Evolutionary conservation across 2,113 vertebrate species (phyloP).

Genomic region (Platycercus adscitus): DNA sequence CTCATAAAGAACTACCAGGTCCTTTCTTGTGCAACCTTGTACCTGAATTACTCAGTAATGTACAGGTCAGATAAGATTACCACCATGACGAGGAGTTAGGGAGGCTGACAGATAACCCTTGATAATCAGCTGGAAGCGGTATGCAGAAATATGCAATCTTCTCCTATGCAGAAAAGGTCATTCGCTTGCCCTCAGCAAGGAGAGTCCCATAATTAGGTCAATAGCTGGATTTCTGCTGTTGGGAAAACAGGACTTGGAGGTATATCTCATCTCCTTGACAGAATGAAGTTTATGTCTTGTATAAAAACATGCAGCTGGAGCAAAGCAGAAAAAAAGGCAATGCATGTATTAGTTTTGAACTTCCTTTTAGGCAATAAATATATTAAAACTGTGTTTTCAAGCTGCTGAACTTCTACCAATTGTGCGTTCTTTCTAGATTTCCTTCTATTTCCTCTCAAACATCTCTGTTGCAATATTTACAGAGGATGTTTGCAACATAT

Average conservation of each 20-base stretch:
- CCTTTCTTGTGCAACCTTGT: neutral
- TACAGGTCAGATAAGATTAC: slow-evolving; percentile 11
- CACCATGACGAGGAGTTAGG: neutral
- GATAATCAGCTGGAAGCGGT: neutral
- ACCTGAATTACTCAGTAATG: neutral
- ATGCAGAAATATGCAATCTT: slow-evolving; percentile 3
- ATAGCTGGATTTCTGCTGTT: slow-evolving; percentile 22
- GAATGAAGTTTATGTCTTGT: neutral
- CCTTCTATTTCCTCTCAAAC: neutral
- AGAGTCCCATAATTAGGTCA: slow-evolving; percentile 31
- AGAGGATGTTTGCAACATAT: neutral
- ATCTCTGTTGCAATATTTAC: neutral
- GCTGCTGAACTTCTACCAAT: neutral
- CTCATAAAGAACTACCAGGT: neutral
- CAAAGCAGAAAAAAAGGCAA: neutral
- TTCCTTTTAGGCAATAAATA: neutral
- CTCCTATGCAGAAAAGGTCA: slow-evolving; percentile 17
- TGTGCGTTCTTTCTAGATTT: neutral
- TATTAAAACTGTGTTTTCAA: neutral
- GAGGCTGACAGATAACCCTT: slow-evolving; percentile 15
- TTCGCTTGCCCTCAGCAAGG: slow-evolving; percentile 18
- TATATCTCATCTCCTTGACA: neutral
- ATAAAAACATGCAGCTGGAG: neutral
- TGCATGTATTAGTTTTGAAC: neutral
- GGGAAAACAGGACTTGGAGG: neutral